These are phyloP conservation scores for Saccostrea glomerata DNA, from an alignment of 1,140 invertebrate species.

Conservation along the genomic window DNA sequence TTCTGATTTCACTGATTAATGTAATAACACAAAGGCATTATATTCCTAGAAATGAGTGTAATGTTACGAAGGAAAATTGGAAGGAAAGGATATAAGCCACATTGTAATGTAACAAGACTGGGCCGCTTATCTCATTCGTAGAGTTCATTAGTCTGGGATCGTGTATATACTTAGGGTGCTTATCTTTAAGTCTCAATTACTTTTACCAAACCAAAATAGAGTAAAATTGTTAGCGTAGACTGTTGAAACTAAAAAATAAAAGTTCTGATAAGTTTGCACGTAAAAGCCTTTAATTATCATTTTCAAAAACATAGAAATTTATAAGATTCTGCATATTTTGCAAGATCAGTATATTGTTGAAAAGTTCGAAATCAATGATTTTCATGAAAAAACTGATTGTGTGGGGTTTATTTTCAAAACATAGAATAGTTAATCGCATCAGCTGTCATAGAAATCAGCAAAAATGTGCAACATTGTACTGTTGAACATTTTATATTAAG, in stretches of 20 bases:
- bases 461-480: too few relatives aligned
- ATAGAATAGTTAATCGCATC: too few relatives aligned
- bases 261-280: not conserved
- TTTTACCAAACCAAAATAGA: conserved; percentile 18
- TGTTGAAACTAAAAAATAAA: not conserved
- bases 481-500: too few relatives aligned
- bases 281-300: not conserved
- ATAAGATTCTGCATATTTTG: not conserved
- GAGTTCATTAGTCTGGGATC: conserved; percentile 30
- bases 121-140: conserved; percentile 14
- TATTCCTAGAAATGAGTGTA: conserved; percentile 25
- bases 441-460: too few relatives aligned
- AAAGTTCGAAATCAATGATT: not conserved
- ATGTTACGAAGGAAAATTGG: conserved; percentile 29
- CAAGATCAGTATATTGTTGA: not conserved
- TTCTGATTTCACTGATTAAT: conserved; percentile 32
- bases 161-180: not conserved
- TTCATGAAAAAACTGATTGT: not conserved
- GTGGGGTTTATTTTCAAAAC: too few relatives aligned
- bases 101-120: not conserved
- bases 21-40: conserved; percentile 24
- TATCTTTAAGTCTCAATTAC: conserved; percentile 19
- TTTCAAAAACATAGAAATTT: not conserved
- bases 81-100: conserved; percentile 11
- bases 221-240: not conserved